Base-by-base conservation (phyloP, 2,797 vertebrate species). In the Hyperoplus immaculatus region DNA sequence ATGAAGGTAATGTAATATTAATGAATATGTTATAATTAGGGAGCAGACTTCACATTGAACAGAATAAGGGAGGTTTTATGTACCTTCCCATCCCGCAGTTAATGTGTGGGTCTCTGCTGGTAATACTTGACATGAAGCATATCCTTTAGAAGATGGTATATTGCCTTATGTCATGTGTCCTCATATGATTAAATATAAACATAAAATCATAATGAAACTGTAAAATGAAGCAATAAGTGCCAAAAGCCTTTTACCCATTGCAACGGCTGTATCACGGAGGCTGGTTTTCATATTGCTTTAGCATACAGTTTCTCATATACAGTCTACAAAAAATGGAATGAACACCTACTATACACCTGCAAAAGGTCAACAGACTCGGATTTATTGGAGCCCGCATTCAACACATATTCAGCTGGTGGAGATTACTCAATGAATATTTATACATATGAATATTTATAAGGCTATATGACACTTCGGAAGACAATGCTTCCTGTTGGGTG, bases 361-460 rank as follows among this genome's bases (percentile, higher is more conserved):
- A 86, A 92, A 92, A 93, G 93, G 91, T 93, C 91, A 91, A 83
- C 83, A 83, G 73, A 88, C 69, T 78, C 67, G 77, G 84, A 91
- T 90, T 92, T 92, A 91, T 92, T 87, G 84, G 88, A 87, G 82
- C 75, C 69, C 68, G 86, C 73, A 75, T 87, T 84, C 78, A 85
- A 88, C 72, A 83, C 88, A 82, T 77, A 84, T 88, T 88, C 87
- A 85, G 85, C 82, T 86, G 85, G 78, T 86, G 85, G 81, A 88
- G 83, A 88, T 90, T 86, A 87, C 77, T 87, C 83, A 75, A 88
- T 93, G 91, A 93, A 94, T 93, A 93, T 93, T 92, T 91, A 92
- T 94, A 84, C 72, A 82, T 74, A 84, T 92, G 89, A 93, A 93
- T 93, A 93, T 92, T 91, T 91, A 93, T 93, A 90, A 93, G 93